These are phyloP conservation scores for Oscheius sp. DNA, from an alignment of 2,888 invertebrate species.

Conservation along the genomic window DNA sequence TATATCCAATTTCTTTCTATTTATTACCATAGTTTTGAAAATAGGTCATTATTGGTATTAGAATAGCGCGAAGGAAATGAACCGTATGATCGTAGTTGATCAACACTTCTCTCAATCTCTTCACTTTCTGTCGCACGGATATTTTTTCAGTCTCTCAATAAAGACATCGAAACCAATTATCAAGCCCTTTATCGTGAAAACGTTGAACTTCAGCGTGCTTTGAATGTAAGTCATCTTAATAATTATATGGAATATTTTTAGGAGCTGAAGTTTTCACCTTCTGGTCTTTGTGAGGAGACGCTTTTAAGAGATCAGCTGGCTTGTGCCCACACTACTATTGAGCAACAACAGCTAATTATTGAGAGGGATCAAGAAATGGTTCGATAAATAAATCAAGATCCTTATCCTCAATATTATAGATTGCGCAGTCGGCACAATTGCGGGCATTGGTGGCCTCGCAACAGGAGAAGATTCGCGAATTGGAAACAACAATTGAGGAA, in stretches of 20 bases:
- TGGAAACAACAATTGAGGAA: conserved; percentile 45
- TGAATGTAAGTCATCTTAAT: conserved; percentile 39
- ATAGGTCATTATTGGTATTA: conserved; percentile 19
- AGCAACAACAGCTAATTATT: conserved; percentile 56
- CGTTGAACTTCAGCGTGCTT: conserved; percentile 50
- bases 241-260: conserved; percentile 1
- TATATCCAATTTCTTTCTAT: background rate
- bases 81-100: conserved; percentile 21
- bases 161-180: conserved; percentile 51
- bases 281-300: conserved; percentile 46
- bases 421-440: conserved; percentile 48
- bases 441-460: conserved; percentile 48
- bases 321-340: conserved; percentile 58
- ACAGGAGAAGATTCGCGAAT: conserved; percentile 40
- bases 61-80: conserved; percentile 8
- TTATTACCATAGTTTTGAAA: background rate
- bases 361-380: conserved; percentile 55
- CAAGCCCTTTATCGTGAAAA: conserved; percentile 56
- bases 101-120: background rate
- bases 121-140: conserved; percentile 6
- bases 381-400: background rate
- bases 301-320: conserved; percentile 62
- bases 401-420: conserved; percentile 32
- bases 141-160: conserved; percentile 45
- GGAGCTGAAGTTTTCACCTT: conserved; percentile 47